phyloP scores from a whole-genome alignment of 2,797 vertebrate genomes.

The Geotrypetes seraphini region DNA sequence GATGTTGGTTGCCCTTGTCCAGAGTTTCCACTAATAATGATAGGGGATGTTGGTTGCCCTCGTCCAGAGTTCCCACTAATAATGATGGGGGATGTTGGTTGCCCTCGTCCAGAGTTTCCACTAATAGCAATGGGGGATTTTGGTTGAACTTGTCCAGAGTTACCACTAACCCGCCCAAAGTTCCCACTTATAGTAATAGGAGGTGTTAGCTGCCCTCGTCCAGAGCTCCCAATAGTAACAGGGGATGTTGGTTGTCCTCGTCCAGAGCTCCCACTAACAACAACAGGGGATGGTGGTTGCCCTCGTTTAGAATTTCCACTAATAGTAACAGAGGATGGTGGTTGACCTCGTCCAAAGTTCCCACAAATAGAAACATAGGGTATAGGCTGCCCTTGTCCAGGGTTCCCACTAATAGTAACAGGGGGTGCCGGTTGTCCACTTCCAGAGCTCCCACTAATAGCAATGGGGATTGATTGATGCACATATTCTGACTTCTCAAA shows the following conservation, averaged over 20 bases:
- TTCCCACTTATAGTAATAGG: neutral
- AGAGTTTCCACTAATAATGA: neutral
- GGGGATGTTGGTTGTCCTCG: too few species aligned
- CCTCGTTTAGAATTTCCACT: neutral
- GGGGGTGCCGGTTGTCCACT: neutral
- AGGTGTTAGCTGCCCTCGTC: neutral
- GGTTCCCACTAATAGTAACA: neutral
- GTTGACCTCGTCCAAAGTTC: neutral
- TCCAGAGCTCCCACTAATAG: too few species aligned
- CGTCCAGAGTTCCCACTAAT: too few species aligned
- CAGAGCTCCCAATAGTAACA: too few species aligned
- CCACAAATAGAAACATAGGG: slow-evolving; percentile 5
- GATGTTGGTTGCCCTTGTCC: neutral
- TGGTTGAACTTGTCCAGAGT: neutral
- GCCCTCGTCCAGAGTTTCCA: neutral
- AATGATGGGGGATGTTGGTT: too few species aligned
- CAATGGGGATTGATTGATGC: too few species aligned
- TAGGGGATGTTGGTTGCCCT: too few species aligned
- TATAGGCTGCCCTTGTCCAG: neutral
- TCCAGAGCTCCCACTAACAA: too few species aligned
- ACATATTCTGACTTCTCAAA: too few species aligned
- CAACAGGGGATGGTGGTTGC: neutral
- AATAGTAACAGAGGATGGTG: neutral
- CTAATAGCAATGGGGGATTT: neutral
- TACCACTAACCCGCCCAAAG: neutral